A percentile compares a stretch with the other conserved stretches of the same genome.
These are phyloP conservation scores for Pipistrellus pygmaeus DNA, from an alignment of 2,797 vertebrate genomes.

Conservation along the genomic window DNA sequence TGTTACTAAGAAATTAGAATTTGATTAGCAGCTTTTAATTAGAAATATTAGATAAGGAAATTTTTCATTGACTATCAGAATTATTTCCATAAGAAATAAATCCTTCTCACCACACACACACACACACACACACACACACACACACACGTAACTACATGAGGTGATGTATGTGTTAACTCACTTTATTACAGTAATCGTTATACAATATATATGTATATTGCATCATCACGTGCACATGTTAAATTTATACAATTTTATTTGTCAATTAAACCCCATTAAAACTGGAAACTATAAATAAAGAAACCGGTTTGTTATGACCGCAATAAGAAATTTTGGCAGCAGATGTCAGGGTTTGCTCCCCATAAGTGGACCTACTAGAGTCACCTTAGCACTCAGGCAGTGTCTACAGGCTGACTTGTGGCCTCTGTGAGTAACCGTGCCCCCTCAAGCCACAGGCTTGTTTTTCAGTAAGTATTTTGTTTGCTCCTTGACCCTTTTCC, in stretches of 20 bases:
- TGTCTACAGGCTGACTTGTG: background rate
- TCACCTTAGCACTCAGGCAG: background rate
- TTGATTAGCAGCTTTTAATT: constrained; percentile 30
- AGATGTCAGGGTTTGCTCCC: background rate
- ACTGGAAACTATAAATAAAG: background rate
- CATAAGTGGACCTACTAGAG: background rate
- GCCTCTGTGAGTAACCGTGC: background rate
- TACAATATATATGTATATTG: background rate
- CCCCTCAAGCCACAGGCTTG: constrained; percentile 43
- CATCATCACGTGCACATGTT: background rate
- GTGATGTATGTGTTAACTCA: background rate
- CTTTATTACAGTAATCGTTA: background rate
- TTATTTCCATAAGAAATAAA: constrained; percentile 41
- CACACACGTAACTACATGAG: background rate
- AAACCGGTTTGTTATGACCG: background rate
- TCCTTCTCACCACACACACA: background rate
- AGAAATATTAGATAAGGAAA: constrained; percentile 20
- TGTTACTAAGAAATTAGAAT: constrained; percentile 33
- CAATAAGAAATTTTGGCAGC: background rate
- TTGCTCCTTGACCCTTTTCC: constrained; percentile 72
- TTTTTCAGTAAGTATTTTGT: constrained; percentile 50
- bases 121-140: background rate
- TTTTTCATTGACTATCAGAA: background rate
- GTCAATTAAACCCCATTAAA: background rate
- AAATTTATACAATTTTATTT: background rate